These are phyloP conservation scores for Dascyllus trimaculatus DNA, from an alignment of 2,113 vertebrate genomes.

Conservation along the genomic window DNA sequence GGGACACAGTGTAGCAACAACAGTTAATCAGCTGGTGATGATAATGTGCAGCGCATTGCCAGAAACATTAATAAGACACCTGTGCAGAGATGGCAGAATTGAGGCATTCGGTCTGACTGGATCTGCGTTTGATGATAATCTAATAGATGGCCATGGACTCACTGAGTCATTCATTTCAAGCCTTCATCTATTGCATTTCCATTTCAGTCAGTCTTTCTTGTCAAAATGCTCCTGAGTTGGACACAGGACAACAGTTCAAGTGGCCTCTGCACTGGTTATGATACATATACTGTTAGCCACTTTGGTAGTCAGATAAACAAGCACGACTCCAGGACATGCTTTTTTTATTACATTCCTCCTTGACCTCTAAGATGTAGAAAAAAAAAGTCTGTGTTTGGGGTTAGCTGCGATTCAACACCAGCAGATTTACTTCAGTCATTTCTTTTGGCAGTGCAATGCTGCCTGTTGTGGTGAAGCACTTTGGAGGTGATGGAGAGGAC, in stretches of 20 bases:
- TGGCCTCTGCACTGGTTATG: slow-evolving; percentile 26
- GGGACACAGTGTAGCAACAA: slow-evolving; percentile 26
- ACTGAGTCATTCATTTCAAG: slow-evolving; percentile 43
- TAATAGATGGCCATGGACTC: slow-evolving; percentile 56
- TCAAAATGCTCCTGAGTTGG: slow-evolving; percentile 37
- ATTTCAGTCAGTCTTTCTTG: slow-evolving; percentile 59
- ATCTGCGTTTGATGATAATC: slow-evolving; percentile 57
- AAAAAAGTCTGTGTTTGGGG: slow-evolving; percentile 30
- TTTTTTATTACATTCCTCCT: slow-evolving; percentile 53
- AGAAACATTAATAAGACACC: slow-evolving; percentile 55
- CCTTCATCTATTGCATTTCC: slow-evolving; percentile 58
- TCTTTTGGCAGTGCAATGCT: slow-evolving; percentile 60
- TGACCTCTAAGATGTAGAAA: slow-evolving; percentile 42
- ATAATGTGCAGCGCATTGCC: slow-evolving; percentile 17
- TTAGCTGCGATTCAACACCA: slow-evolving; percentile 54
- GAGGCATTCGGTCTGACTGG: slow-evolving; percentile 37
- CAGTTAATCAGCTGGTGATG: slow-evolving; percentile 33
- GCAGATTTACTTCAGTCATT: slow-evolving; percentile 61
- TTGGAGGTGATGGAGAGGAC: slow-evolving; percentile 35
- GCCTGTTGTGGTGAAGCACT: slow-evolving; percentile 56
- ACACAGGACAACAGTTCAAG: slow-evolving; percentile 42
- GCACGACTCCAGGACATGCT: slow-evolving; percentile 31
- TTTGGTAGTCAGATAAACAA: slow-evolving; percentile 38
- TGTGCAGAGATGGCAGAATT: slow-evolving; percentile 24
- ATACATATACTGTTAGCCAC: slow-evolving; percentile 14